phyloP scores from a whole-genome alignment of 2,797 vertebrate species.

The Gephyroberyx darwinii region DNA sequence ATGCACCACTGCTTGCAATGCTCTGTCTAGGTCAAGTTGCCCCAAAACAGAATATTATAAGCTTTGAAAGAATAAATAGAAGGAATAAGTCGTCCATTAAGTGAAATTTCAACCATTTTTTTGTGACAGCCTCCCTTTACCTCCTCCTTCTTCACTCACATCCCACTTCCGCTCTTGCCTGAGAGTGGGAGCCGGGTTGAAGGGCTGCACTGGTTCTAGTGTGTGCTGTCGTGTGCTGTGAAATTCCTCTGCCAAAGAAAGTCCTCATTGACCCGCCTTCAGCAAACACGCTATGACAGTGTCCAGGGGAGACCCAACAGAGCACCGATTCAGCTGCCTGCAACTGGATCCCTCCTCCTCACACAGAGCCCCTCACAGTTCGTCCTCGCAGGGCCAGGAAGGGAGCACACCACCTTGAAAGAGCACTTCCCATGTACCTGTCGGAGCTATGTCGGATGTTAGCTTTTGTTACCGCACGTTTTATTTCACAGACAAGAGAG shows the following conservation, averaged over 20 bases:
- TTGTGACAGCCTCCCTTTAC: constrained; percentile 29
- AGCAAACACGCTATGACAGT: constrained; percentile 81
- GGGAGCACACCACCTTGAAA: constrained; percentile 69
- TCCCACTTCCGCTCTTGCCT: constrained; percentile 52
- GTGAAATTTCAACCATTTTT: constrained; percentile 14
- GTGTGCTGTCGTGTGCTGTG: constrained; percentile 71
- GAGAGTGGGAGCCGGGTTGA: constrained; percentile 22
- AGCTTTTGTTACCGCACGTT: constrained; percentile 69
- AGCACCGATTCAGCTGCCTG: constrained; percentile 79
- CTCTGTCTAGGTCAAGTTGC: neutral
- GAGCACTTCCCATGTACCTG: constrained; percentile 76
- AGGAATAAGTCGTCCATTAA: neutral
- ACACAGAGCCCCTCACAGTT: constrained; percentile 68
- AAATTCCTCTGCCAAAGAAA: constrained; percentile 83
- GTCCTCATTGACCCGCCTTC: constrained; percentile 79
- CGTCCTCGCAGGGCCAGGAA: constrained; percentile 62
- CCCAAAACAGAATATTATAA: neutral
- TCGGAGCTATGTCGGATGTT: constrained; percentile 63
- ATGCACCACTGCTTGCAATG: neutral
- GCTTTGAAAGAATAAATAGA: no score
- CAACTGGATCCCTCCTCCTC: constrained; percentile 77
- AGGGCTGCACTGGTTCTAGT: constrained; percentile 25
- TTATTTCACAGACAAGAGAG: constrained; percentile 61
- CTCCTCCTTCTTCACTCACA: constrained; percentile 27
- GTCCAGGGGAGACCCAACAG: constrained; percentile 81